Conservation (phyloP, 2,888 invertebrate species). For the Metopia argyrocephala region DNA sequence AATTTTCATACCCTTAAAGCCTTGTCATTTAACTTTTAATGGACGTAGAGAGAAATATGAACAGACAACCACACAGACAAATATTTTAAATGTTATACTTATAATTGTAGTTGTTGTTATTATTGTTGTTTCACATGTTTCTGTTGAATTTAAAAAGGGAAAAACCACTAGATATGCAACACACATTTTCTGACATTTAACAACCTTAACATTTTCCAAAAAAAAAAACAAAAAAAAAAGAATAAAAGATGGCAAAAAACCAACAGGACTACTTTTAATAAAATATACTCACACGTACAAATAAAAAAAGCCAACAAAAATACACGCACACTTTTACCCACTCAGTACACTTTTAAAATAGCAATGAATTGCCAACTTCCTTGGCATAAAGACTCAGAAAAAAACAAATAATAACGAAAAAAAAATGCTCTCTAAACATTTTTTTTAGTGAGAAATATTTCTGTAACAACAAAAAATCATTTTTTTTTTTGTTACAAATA, state of each 20-base stretch:
- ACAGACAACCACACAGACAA: constrained; percentile 2
- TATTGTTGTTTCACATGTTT: constrained; percentile 11
- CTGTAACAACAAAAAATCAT: constrained; percentile 12
- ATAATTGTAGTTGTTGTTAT: constrained; percentile 15
- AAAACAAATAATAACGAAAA: too few relatives aligned
- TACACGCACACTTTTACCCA: constrained; percentile 4
- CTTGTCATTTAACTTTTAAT: constrained; percentile 55
- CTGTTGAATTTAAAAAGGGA: constrained; percentile 24
- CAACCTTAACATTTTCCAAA: constrained; percentile 39
- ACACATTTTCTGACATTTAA: constrained; percentile 60
- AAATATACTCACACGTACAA: neutral
- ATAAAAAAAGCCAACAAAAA: neutral
- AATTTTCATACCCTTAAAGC: constrained; percentile 47
- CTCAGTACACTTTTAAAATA: constrained; percentile 36
- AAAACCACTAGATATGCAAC: constrained; percentile 53
- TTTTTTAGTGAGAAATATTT: constrained; percentile 26
- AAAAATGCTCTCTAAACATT: constrained; percentile 39
- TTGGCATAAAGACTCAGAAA: too few relatives aligned
- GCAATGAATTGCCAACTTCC: constrained; percentile 61
- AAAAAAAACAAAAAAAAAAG: neutral
- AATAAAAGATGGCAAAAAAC: constrained; percentile 11
- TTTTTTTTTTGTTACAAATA: constrained; percentile 2
- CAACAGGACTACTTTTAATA: constrained; percentile 30
- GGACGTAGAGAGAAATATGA: neutral
- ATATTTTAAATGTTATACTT: constrained; percentile 28